phyloP scores from a whole-genome alignment of 2,888 invertebrate species.

The Eutolmus rufibarbis region DNA sequence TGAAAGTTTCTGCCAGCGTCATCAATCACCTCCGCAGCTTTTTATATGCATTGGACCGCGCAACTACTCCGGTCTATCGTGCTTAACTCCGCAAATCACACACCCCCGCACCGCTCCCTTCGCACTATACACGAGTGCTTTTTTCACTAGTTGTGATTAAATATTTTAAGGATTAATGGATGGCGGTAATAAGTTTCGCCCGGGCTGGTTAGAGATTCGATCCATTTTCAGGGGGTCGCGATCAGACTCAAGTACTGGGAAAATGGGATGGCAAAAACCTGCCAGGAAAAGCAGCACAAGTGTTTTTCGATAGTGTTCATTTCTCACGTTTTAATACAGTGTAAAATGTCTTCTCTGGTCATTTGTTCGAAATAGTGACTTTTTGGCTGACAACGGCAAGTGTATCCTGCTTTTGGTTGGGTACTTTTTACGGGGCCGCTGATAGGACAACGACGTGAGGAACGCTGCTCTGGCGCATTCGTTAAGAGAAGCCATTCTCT shows the following conservation, averaged over 20 bases:
- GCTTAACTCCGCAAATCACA: background rate
- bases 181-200: background rate
- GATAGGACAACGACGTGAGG: background rate
- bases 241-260: background rate
- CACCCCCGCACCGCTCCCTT: background rate
- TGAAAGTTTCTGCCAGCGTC: background rate
- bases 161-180: conserved; percentile 13
- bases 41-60: conserved; percentile 7
- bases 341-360: background rate
- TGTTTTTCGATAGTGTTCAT: background rate
- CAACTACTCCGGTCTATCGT: background rate
- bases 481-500: background rate
- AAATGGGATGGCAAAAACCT: background rate
- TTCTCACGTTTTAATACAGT: background rate
- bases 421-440: background rate
- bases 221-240: background rate
- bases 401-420: background rate
- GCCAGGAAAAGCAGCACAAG: background rate
- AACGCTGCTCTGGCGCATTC: background rate
- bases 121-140: background rate
- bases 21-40: conserved; percentile 20
- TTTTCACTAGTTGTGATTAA: background rate
- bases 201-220: background rate
- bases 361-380: background rate
- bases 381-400: background rate